Evolutionary conservation across 2,888 invertebrate genomes (phyloP), one percentile per base, ranked within the genome.

Genomic region (Meliscaeva auricollis): DNA sequence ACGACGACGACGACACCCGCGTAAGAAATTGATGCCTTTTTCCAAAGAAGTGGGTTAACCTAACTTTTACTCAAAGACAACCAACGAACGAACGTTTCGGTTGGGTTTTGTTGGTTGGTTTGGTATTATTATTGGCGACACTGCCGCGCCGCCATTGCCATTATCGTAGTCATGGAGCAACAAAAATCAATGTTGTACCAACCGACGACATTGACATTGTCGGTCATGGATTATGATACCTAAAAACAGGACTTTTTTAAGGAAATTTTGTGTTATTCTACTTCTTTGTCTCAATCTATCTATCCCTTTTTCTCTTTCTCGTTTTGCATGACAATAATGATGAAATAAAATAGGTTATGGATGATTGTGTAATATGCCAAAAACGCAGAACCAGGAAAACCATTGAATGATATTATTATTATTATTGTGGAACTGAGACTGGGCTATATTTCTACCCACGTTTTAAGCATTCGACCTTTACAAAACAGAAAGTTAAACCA

Each of bases 201-300:
- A 62, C 46, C 46, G 26, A 82, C 60, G 64, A 83, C 83, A 83
- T 83, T 83, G 83, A 83, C 83, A 83, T 78, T 83, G 78, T 62
- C 56, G 73, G 60, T 69, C 78, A 69, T 56, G 68, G 68, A 74
- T 69, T 78, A 41, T 60, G 44, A 32, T 44, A 62, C 44, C 46
- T 46, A 44, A 20, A 6, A 2, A 9, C 0, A 22, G 0, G 9
- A 22, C 46, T 35, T 41, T n/a, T 50, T 46, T 20, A 11, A 56
- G 35, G 2, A 58, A 38, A 32, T 15, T 3, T 56, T 35, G 0
- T 38, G 9, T 38, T 38, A 3, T n/a, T n/a, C n/a, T n/a, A n/a
- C n/a, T n/a, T n/a, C n/a, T n/a, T n/a, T n/a, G n/a, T n/a, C n/a
- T n/a, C n/a, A n/a, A n/a, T 38, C 38, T 9, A 0, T 26, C 26